Evolutionary conservation across 92 coral and sea anemone species (phyloP).

Genomic region (Zoanthus sociatus): DNA sequence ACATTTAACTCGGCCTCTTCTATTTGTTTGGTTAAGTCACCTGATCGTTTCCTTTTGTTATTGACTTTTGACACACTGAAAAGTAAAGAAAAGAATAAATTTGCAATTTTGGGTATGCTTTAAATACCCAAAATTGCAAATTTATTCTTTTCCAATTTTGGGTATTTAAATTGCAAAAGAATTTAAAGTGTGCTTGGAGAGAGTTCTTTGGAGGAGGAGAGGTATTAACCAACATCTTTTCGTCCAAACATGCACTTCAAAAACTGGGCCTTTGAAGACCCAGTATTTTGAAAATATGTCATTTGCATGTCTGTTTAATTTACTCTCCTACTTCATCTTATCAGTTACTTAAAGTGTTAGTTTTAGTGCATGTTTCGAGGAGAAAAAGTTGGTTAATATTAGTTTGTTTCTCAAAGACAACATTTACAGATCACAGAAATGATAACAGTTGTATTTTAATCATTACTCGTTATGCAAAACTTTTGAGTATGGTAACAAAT

Average conservation of each 20-base stretch:
- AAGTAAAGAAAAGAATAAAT: neutral
- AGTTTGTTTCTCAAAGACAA: neutral
- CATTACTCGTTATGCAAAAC: neutral
- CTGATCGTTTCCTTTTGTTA: neutral
- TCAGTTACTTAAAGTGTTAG: neutral
- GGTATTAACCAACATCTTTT: too few species aligned
- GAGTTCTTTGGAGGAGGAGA: too few species aligned
- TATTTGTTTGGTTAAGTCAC: neutral
- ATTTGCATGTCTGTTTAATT: neutral
- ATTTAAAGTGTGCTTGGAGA: too few species aligned
- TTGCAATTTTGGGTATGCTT: neutral
- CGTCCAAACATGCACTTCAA: too few species aligned
- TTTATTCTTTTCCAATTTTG: too few species aligned
- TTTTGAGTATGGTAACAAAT: neutral
- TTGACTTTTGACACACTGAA: neutral
- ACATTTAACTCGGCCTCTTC: slow-evolving; percentile 54
- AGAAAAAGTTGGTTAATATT: neutral
- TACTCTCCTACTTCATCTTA: neutral
- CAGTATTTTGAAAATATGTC: neutral
- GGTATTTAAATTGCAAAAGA: neutral
- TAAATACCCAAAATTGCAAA: too few species aligned
- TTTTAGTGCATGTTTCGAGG: neutral
- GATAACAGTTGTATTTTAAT: neutral
- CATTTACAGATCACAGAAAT: neutral
- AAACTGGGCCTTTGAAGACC: neutral